A percentile compares a stretch with the other conserved stretches of the same genome.
These are phyloP conservation scores for Caenorhabditis plicata DNA, from an alignment of 2,888 invertebrate species.

Conservation along the genomic window DNA sequence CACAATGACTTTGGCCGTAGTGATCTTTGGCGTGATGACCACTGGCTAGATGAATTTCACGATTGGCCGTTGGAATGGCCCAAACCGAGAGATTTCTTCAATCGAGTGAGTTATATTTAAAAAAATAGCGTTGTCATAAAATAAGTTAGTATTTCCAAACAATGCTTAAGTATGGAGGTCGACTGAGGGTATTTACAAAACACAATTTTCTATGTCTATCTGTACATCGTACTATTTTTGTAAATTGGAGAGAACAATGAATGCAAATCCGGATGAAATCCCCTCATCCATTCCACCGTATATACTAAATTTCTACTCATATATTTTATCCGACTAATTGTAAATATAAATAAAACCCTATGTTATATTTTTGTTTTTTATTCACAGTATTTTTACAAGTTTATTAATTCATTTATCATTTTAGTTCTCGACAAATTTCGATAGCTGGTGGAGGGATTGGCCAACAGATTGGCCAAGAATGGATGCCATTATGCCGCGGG, in stretches of 20 bases:
- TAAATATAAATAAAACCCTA: no score
- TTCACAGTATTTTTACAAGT: background rate
- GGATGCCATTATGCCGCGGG: conserved; percentile 63
- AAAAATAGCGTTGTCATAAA: no score
- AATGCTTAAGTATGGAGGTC: no score
- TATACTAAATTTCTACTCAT: background rate
- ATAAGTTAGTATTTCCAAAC: no score
- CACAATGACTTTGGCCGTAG: conserved; percentile 35
- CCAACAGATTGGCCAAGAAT: conserved; percentile 62
- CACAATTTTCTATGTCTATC: no score
- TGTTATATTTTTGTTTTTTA: no score
- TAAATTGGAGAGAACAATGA: no score
- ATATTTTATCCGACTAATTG: no score
- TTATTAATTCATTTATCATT: conserved; percentile 19
- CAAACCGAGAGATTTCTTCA: conserved; percentile 54
- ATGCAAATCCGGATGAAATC: background rate
- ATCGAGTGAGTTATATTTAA: conserved; percentile 46
- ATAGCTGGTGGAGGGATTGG: conserved; percentile 64
- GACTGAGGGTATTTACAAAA: no score
- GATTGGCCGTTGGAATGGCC: conserved; percentile 64
- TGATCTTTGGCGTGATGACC: conserved; percentile 41
- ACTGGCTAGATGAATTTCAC: conserved; percentile 48
- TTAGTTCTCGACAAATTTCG: conserved; percentile 60
- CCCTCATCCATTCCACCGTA: background rate
- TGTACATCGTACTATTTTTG: no score